These are phyloP conservation scores for Aramus guarauna DNA, from an alignment of 2,113 vertebrate species.

Conservation along the genomic window DNA sequence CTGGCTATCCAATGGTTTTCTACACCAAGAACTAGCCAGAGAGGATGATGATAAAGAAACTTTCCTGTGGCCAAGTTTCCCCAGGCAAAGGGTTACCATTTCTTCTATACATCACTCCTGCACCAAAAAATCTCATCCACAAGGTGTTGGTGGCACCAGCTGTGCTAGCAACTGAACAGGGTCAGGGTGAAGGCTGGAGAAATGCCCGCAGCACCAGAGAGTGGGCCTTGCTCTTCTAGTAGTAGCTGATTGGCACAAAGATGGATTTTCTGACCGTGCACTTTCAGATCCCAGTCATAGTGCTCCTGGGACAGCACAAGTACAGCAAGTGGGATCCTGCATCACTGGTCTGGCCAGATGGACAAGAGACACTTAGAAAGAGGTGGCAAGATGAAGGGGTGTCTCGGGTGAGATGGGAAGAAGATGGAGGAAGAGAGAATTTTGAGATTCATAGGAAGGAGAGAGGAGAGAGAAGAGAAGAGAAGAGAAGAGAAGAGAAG, in stretches of 20 bases:
- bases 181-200: neutral
- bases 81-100: neutral
- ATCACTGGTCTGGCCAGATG: fast-evolving
- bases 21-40: neutral
- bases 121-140: neutral
- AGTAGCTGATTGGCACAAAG: neutral
- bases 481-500: neutral
- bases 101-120: neutral
- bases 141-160: neutral
- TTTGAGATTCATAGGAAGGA: neutral
- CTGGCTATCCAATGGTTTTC: neutral
- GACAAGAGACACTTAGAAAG: neutral
- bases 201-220: neutral
- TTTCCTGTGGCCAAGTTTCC: neutral
- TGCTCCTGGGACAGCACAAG: neutral
- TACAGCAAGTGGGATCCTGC: neutral
- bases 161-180: neutral
- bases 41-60: neutral
- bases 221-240: neutral
- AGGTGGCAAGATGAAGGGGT: neutral
- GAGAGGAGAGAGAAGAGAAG: neutral
- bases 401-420: neutral
- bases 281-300: neutral
- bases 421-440: neutral
- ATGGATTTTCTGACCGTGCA: neutral